Base-by-base conservation (phyloP, 2,113 vertebrate genomes). In the Pionites leucogaster region DNA sequence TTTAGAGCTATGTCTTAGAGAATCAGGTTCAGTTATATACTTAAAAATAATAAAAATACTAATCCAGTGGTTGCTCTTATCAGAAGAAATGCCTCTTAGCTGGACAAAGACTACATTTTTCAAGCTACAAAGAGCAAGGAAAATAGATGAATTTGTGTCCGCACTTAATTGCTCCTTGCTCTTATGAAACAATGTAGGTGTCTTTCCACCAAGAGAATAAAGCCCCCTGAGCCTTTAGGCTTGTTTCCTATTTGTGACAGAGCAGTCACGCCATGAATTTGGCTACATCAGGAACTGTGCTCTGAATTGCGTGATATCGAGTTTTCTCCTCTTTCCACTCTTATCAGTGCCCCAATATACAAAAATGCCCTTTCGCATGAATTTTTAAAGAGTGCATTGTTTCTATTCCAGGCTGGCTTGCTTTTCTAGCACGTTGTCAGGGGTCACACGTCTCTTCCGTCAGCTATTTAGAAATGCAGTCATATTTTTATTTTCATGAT, bases 241-340 rank as follows among this genome's bases (percentile, higher is more conserved):
- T 87, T 79, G 29, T 84, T 89, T 86, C 23, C 69, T 71, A 12
- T 41, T 91, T 1, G 1, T 83, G 77, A 76, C 76, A 52, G 76
- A 41, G 35, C 77, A 57, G 69, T 94, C 68, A 37, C 4, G 10
- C 44, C n/a, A 4, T 47, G 28, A 42, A 22, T 2, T n/a, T 78
- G 35, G 18, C 76, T 75, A n/a, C 29, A 41, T 64, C 18, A 47
- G 62, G 31, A 81, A 7, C 80, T 95, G 9, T 31, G 41, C 35
- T 79, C 39, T 75, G 60, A 68, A 79, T 68, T 0, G 0, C 1
- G 3, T 57, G 77, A 70, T 75, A 52, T 65, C 1, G 0, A 29
- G 84, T 94, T 93, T 84, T 68, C 67, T 96, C 53, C 79, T 81
- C 62, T 84, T 93, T 75, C 72, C 17, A 20, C 19, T 60, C 76